Evolutionary conservation across 2,797 vertebrate species (phyloP).

Genomic region (Ctenochaetus hawaiiensis): DNA sequence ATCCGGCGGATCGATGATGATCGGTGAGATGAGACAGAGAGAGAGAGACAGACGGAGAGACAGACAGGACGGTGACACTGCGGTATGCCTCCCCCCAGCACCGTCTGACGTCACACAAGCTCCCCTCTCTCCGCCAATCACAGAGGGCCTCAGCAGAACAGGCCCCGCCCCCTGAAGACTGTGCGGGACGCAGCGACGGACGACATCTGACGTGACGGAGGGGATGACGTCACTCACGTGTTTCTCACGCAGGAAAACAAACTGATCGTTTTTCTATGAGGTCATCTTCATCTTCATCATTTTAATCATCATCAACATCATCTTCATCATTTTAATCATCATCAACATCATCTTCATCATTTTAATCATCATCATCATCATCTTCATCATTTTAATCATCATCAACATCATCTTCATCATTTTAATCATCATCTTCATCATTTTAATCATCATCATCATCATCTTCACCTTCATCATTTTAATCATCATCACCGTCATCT

Average conservation of each 20-base stretch:
- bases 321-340: background rate
- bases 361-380: no score
- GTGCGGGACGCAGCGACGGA: background rate
- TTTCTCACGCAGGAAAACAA: background rate
- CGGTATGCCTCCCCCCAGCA: conserved; percentile 31
- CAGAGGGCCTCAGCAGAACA: background rate
- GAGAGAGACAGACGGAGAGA: background rate
- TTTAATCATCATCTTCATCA: no score
- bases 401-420: no score
- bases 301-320: background rate
- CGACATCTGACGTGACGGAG: background rate
- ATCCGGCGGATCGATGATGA: conserved; percentile 19
- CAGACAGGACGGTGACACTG: conserved; percentile 38
- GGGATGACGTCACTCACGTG: conserved; percentile 13
- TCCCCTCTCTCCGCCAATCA: conserved; percentile 34
- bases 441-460: no score
- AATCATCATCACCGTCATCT: no score
- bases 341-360: no score
- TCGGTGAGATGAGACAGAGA: background rate
- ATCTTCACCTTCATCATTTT: no score
- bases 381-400: no score
- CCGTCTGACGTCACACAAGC: conserved; percentile 51
- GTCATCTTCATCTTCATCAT: background rate
- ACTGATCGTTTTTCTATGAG: no score
- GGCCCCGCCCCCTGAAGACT: conserved; percentile 28